Percentiles rank a stretch among this genome's conserved stretches.
phyloP scores from a whole-genome alignment of 2,797 vertebrate genomes.

The Gypaetus barbatus region DNA sequence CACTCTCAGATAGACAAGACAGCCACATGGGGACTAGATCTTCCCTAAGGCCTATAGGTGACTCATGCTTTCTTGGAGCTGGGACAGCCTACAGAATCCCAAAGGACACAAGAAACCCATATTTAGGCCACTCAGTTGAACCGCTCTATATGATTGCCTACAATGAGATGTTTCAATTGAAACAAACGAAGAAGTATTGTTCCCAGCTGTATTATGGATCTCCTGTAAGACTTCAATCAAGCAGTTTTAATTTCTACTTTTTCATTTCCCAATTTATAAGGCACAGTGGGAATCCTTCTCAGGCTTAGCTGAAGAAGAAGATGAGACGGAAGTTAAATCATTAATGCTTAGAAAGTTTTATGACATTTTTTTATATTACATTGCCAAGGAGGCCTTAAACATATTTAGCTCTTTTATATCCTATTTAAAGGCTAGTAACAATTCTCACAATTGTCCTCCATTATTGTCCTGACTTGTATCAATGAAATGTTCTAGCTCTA shows the following conservation, averaged over 20 bases:
- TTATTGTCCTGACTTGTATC: not conserved
- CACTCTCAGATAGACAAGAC: not conserved
- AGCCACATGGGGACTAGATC: not conserved
- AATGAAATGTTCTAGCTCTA: not conserved
- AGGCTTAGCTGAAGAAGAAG: not conserved
- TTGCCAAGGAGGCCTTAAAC: not conserved
- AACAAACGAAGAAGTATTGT: not conserved
- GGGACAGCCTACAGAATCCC: not conserved
- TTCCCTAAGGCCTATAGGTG: not conserved
- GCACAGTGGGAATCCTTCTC: not conserved
- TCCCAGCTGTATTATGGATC: not conserved
- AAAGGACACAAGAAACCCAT: not conserved
- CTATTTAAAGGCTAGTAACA: not conserved
- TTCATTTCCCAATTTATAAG: not conserved
- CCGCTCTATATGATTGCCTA: not conserved
- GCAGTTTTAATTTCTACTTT: not conserved
- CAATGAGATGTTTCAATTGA: not conserved
- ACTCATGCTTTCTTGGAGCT: not conserved
- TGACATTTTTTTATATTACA: not conserved
- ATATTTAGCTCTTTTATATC: not conserved
- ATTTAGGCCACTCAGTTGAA: not conserved
- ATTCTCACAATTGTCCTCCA: not conserved
- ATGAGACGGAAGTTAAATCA: not conserved
- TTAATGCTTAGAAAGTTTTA: not conserved
- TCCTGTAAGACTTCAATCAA: not conserved